Evolutionary conservation across 2,797 vertebrate species (phyloP), one percentile per base, ranked within the genome.

Genomic region (Xenentodon cancila): DNA sequence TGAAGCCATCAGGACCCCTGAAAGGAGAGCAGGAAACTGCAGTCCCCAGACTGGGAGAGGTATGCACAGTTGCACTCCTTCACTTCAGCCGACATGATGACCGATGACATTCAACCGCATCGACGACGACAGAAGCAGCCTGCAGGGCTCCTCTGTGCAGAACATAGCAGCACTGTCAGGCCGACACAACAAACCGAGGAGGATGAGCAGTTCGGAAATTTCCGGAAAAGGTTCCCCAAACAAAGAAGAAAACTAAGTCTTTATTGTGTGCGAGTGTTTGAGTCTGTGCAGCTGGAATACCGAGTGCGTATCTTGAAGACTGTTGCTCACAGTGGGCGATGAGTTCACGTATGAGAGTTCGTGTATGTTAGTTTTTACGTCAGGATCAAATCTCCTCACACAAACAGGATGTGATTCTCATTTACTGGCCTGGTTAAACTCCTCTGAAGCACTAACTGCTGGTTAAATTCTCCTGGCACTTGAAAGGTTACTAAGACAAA

Each of bases 91-190:
- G 34, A 44, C 51, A 5, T 18, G 9, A 43, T 13, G 18, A 22
- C 51, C 27, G 5, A 46, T 13, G 61, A 64, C 43, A 13, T 8
- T 22, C 21, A 49, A 17, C 55, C 13, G 34, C 37, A 45, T 9
- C 7, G 30, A 27, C 27, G 27, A 18, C 44, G 48, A 49, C 50
- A 71, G 13, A 6, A 48, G 47, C 59, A 70, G 62, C 64, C 57
- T 7, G 56, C 18, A n/a, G 46, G 3, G 5, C 19, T 64, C 9
- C 13, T 63, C 40, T 47, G 45, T 20, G 20, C 4, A 2, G 34
- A 12, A 40, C 50, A 16, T 43, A 25, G 61, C 58, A 25, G 42
- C 3, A 15, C 49, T 53, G 60, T 53, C 59, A 55, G 51, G 45
- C 50, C 22, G n/a, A 55, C 9, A 17, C 15, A 64, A 48, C 18